Evolutionary conservation across 2,888 invertebrate genomes (phyloP).

Genomic region (Aricia artaxerxes): DNA sequence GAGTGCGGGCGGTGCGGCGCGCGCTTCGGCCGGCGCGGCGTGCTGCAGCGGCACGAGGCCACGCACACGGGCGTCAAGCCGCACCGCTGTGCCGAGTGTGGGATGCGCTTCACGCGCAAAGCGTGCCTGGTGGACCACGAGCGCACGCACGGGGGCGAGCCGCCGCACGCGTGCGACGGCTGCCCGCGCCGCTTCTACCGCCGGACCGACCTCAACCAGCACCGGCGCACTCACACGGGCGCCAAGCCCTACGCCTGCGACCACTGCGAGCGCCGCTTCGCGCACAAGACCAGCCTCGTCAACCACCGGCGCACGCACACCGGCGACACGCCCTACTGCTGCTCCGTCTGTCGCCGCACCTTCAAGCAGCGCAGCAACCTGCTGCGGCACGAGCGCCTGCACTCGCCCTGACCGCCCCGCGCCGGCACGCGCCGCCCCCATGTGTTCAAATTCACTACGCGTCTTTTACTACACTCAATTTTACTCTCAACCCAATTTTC

Average conservation of each 20-base stretch:
- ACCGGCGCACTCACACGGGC: conserved; percentile 29
- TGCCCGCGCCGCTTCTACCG: conserved; percentile 20
- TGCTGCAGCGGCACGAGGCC: conserved; percentile 18
- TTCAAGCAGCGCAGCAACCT: background rate
- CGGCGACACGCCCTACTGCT: conserved; percentile 27
- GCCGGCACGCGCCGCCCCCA: too few species aligned
- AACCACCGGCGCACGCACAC: conserved; percentile 30
- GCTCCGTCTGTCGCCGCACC: conserved; percentile 21
- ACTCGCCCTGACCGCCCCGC: background rate
- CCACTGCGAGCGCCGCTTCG: conserved; percentile 11
- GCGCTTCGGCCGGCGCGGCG: conserved; percentile 5
- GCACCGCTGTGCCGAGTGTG: conserved; percentile 3
- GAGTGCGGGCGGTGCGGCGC: background rate
- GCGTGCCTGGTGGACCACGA: conserved; percentile 17
- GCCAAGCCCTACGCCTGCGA: conserved; percentile 30
- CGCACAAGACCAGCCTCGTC: background rate
- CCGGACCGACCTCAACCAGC: conserved; percentile 7
- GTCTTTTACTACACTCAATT: too few species aligned
- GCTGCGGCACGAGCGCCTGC: background rate
- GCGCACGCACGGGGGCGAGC: conserved; percentile 38
- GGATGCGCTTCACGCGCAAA: conserved; percentile 8
- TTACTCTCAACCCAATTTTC: too few species aligned
- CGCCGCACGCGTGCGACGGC: conserved; percentile 37
- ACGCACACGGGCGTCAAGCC: conserved; percentile 21
- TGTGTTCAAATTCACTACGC: too few species aligned